Base-by-base conservation (phyloP, 2,888 invertebrate species). In the Conistra vaccinii region DNA sequence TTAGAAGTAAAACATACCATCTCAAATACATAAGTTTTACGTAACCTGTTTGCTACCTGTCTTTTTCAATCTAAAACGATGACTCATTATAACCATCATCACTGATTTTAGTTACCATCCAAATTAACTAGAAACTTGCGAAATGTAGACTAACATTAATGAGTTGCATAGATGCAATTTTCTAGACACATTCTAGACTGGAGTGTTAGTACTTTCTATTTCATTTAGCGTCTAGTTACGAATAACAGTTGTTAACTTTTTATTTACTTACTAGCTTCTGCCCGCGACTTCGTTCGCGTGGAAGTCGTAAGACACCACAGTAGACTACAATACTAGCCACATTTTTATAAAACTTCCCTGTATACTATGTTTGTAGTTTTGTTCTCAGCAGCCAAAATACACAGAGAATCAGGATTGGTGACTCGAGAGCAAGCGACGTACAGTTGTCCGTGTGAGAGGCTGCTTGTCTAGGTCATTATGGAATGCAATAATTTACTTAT, bases 131-230 rank as follows among this genome's bases (percentile, higher is more conserved):
- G 55, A 73, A 68, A 70, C 61, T 61, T 29, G 35, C 23, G 17
- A 45, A 42, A 69, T 42, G 39, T 70, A 83, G 7, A 51, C 20
- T 51, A 35, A n/a, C 10, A 55, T 48, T 39, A 71, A 80, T 66
- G 60, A 55, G 71, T 20, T 67, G 57, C 61, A 45, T 42, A 6
- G 58, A 48, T 32, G 42, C 35, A 61, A 55, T 66, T 69, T 76
- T 53, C 65, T 53, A 79, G 72, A 78, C 53, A 61, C 60, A 60
- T 78, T 79, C 77, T 80, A 78, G 65, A 73, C 60, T 39, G 26
- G 3, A 45, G 32, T 53, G 39, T 69, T 26, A 17, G 20, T 20
- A 82, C 81, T 81, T 81, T 81, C 80, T 78, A 69, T 66, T 83
- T 71, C 32, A 42, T 65, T 55, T 61, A 57, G n/a, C 29, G 45